phyloP scores from a whole-genome alignment of 2,113 vertebrate genomes.

The Sminthopsis crassicaudata region DNA sequence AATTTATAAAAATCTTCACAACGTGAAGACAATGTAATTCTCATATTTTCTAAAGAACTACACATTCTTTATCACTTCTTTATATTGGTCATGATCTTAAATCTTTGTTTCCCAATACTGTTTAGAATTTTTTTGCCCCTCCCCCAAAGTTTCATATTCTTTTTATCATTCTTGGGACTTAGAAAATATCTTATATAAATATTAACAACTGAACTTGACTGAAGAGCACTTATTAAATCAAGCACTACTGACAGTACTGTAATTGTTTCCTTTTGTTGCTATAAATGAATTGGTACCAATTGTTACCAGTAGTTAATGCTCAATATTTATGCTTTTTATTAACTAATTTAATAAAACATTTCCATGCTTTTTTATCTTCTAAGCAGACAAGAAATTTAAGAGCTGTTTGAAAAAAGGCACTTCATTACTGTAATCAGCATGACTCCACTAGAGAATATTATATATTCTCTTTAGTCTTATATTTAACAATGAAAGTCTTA shows the following conservation, averaged over 20 bases:
- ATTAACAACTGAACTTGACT: conserved; percentile 61
- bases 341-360: conserved; percentile 57
- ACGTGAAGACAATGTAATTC: background rate
- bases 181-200: conserved; percentile 65
- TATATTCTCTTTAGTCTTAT: conserved; percentile 66
- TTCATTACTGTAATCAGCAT: conserved; percentile 76
- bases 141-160: background rate
- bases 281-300: conserved; percentile 64
- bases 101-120: conserved; percentile 41
- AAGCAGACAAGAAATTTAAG: conserved; percentile 68
- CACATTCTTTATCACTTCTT: background rate
- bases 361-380: conserved; percentile 78
- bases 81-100: background rate
- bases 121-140: conserved; percentile 59
- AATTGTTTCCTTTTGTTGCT: conserved; percentile 69
- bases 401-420: conserved; percentile 53
- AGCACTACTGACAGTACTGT: conserved; percentile 67
- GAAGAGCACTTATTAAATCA: conserved; percentile 36
- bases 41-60: background rate
- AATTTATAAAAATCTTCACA: background rate
- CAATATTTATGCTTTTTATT: conserved; percentile 67
- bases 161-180: conserved; percentile 61
- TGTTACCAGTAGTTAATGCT: conserved; percentile 56
- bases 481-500: conserved; percentile 66
- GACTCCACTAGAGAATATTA: conserved; percentile 74